phyloP scores from a whole-genome alignment of 2,113 vertebrate species.

The Callipepla californica region DNA sequence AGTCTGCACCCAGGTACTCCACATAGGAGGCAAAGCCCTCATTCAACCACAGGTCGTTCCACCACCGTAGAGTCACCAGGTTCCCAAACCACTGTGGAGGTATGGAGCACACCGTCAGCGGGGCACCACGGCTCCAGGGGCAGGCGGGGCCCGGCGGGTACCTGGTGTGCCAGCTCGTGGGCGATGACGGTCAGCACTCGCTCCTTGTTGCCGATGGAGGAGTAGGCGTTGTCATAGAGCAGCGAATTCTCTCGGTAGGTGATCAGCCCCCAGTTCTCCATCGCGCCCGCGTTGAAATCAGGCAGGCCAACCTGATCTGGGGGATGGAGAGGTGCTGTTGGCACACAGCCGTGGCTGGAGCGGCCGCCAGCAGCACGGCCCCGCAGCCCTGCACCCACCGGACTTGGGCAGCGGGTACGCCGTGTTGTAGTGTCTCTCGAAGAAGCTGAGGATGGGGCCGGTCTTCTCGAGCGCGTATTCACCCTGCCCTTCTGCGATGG shows the following conservation, averaged over 20 bases:
- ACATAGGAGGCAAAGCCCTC: constrained; percentile 93
- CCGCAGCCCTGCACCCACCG: constrained; percentile 59
- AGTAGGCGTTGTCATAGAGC: constrained; percentile 76
- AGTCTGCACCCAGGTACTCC: constrained; percentile 84
- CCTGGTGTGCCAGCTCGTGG: constrained; percentile 96
- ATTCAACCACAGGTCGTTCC: constrained; percentile 94
- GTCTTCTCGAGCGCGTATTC: constrained; percentile 80
- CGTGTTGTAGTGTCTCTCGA: constrained; percentile 77
- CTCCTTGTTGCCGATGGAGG: constrained; percentile 91
- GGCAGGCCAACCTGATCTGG: constrained; percentile 93
- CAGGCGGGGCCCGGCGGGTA: neutral
- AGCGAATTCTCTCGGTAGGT: constrained; percentile 92
- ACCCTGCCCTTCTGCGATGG: constrained; percentile 75
- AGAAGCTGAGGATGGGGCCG: constrained; percentile 83
- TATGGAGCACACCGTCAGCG: neutral
- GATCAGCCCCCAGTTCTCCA: constrained; percentile 99
- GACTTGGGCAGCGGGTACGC: constrained; percentile 87
- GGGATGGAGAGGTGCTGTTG: neutral
- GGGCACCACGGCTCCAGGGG: fast-evolving
- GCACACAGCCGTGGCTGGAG: fast-evolving
- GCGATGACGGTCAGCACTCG: constrained; percentile 85
- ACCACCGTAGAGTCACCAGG: constrained; percentile 90
- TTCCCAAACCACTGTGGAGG: constrained; percentile 91
- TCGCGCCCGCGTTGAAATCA: constrained; percentile 91
- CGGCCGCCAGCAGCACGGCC: fast-evolving